Evolutionary conservation across 2,113 vertebrate species (phyloP).

Genomic region (Aramus guarauna): DNA sequence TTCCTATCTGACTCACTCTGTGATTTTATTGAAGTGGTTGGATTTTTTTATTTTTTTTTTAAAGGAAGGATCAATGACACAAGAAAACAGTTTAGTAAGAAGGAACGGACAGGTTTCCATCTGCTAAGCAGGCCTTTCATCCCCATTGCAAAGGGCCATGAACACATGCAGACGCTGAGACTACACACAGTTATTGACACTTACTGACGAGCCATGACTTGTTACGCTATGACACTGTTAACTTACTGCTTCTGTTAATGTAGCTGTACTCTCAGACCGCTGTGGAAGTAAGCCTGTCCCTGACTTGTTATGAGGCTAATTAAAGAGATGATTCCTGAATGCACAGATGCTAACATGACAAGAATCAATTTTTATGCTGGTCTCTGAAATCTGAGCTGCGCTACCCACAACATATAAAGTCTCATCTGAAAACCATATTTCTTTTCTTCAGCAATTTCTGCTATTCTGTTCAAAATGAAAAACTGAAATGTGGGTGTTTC

Average conservation of each 20-base stretch:
- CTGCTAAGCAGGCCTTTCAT: not conserved
- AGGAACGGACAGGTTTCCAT: slow-evolving; percentile 6
- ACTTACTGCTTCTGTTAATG: not conserved
- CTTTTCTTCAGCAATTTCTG: not conserved
- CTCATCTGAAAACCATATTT: not conserved
- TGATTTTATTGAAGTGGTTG: not conserved
- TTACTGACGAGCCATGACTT: not conserved
- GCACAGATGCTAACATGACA: not conserved
- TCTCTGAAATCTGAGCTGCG: not conserved
- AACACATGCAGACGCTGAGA: not conserved
- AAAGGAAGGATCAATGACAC: not conserved
- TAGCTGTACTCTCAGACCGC: not conserved
- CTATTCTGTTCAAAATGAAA: not conserved
- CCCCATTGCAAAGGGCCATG: not conserved
- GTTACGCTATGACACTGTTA: not conserved
- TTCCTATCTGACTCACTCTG: not conserved
- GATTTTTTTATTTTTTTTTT: no score
- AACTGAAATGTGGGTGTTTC: not conserved
- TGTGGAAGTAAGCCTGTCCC: not conserved
- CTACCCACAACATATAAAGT: not conserved
- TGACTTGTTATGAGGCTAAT: not conserved
- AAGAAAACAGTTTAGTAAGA: not conserved
- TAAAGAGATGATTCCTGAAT: not conserved
- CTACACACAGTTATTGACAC: not conserved
- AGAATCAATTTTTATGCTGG: not conserved